Evolutionary conservation across 2,113 vertebrate species (phyloP).

Genomic region (Stegostoma tigrinum): DNA sequence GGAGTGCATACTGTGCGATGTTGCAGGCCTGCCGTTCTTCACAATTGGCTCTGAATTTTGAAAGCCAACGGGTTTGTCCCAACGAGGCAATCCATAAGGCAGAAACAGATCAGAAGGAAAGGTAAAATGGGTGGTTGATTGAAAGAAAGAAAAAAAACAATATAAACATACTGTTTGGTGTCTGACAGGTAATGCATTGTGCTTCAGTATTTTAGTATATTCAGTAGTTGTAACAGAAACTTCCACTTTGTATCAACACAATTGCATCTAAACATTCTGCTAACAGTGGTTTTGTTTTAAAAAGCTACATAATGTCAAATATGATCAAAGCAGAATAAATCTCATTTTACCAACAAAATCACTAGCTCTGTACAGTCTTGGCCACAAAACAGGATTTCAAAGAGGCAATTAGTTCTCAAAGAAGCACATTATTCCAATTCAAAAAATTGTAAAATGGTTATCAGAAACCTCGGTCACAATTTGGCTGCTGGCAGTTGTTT

Average conservation of each 20-base stretch:
- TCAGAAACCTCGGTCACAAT: neutral
- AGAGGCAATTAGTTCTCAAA: neutral
- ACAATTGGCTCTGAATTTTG: conserved; percentile 70
- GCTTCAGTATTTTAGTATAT: conserved; percentile 16
- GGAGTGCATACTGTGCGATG: conserved; percentile 91
- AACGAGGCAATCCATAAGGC: conserved; percentile 50
- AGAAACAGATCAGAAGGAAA: conserved; percentile 46
- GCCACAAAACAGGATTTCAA: neutral
- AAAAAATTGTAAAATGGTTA: neutral
- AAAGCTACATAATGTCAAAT: conserved; percentile 1
- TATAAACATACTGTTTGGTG: conserved; percentile 41
- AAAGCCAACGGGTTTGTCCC: conserved; percentile 53
- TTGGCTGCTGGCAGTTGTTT: conserved; percentile 26
- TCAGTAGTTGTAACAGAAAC: conserved; percentile 5
- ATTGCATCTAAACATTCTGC: neutral
- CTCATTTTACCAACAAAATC: neutral
- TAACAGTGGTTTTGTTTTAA: neutral
- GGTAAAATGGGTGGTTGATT: conserved; percentile 40
- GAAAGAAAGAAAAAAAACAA: conserved; percentile 43
- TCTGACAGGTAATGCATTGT: conserved; percentile 30
- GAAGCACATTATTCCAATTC: neutral
- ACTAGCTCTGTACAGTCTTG: neutral
- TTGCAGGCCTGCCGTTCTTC: conserved; percentile 82
- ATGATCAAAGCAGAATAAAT: neutral
- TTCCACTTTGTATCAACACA: neutral